Evolutionary conservation across 2,797 vertebrate species (phyloP).

Genomic region (Schizopygopsis pylzovi): DNA sequence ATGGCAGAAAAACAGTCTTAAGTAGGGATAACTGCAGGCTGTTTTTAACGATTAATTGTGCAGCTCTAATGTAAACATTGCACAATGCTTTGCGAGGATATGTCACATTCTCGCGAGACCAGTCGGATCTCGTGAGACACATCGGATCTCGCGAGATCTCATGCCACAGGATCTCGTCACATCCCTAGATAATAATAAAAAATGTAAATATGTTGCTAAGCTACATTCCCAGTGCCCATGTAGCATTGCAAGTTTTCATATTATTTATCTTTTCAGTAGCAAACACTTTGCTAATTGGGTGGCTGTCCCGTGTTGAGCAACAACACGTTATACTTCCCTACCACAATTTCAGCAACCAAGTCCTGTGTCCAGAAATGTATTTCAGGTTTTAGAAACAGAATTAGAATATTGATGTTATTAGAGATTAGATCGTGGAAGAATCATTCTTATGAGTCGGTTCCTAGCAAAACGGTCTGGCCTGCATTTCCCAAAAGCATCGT

Average conservation of each 20-base stretch:
- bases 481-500: too few species aligned
- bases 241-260: neutral
- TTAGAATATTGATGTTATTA: neutral
- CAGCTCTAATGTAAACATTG: too few species aligned
- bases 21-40: too few species aligned
- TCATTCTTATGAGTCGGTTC: neutral
- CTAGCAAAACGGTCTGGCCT: neutral
- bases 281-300: neutral
- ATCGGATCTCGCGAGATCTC: too few species aligned
- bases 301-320: neutral
- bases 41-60: too few species aligned
- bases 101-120: too few species aligned
- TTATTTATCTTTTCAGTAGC: neutral
- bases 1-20: too few species aligned
- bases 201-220: too few species aligned
- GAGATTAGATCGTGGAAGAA: neutral
- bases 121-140: too few species aligned
- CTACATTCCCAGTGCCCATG: neutral
- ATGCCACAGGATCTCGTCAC: too few species aligned
- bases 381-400: neutral
- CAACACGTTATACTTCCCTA: neutral
- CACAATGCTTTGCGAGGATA: too few species aligned
- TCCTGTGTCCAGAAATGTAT: neutral
- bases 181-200: too few species aligned
- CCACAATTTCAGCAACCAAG: neutral